A percentile compares a stretch with the other conserved stretches of the same genome.
Evolutionary conservation across 2,888 invertebrate species (phyloP).

Genomic region (Ganaspis brasiliensis): DNA sequence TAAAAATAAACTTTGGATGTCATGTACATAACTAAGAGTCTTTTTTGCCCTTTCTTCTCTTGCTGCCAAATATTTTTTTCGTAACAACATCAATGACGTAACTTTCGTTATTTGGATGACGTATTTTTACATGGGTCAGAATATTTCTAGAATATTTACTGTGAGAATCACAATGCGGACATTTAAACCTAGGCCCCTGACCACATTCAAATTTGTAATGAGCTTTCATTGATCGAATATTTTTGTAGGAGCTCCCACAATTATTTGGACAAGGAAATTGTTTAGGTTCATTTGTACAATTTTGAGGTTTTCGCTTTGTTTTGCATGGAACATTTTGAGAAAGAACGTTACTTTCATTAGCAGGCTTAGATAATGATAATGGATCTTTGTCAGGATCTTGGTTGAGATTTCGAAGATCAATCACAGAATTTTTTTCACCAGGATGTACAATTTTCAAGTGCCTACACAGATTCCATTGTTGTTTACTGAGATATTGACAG

Average conservation of each 20-base stretch:
- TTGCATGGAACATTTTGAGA: no score
- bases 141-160: constrained; percentile 28
- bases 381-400: no score
- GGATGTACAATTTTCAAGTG: not conserved
- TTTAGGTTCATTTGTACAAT: constrained; percentile 64
- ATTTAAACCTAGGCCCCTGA: constrained; percentile 61
- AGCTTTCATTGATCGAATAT: not conserved
- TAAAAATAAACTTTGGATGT: no score
- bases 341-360: not conserved
- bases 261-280: constrained; percentile 20
- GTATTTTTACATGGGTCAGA: not conserved
- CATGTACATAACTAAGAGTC: no score
- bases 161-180: constrained; percentile 60
- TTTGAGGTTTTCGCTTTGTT: no score
- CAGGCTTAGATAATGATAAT: no score
- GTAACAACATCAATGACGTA: constrained; percentile 26
- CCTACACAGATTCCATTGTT: not conserved
- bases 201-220: constrained; percentile 65
- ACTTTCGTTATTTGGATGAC: not conserved
- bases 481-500: not conserved
- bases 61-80: constrained; percentile 21
- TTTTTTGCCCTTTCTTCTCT: not conserved
- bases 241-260: constrained; percentile 33
- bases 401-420: not conserved
- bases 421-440: not conserved